These are phyloP conservation scores for Apeltes quadracus DNA, from an alignment of 2,113 vertebrate species.

Conservation along the genomic window DNA sequence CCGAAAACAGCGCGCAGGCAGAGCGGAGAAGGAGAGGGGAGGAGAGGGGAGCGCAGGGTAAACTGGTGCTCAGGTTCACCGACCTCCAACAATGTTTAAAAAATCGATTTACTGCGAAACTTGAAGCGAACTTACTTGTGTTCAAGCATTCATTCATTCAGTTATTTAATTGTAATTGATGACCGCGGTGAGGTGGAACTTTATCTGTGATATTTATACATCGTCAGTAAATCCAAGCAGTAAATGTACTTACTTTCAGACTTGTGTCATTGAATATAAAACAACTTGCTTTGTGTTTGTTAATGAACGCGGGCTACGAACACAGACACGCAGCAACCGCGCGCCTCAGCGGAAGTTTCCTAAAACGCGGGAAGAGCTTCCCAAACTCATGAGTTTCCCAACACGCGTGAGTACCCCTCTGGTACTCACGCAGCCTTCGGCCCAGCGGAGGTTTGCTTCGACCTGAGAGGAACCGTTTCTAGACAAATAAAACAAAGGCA, in stretches of 20 bases:
- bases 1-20: constrained; percentile 29
- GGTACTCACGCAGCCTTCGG: too few relatives aligned
- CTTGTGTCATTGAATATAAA: constrained; percentile 1
- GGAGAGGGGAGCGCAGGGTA: constrained; percentile 28
- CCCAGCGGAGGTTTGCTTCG: neutral
- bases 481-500: too few relatives aligned
- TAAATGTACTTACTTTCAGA: neutral
- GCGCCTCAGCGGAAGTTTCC: neutral
- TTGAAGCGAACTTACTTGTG: neutral
- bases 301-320: too few relatives aligned
- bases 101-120: neutral
- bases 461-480: too few relatives aligned
- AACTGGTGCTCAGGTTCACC: constrained; percentile 32
- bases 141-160: neutral
- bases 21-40: constrained; percentile 30
- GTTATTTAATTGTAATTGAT: neutral
- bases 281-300: neutral
- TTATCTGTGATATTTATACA: neutral
- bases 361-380: too few relatives aligned
- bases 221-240: neutral
- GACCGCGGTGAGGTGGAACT: neutral
- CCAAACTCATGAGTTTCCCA: too few relatives aligned
- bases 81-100: neutral
- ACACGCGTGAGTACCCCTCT: too few relatives aligned
- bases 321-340: too few relatives aligned